Evolutionary conservation across 2,113 vertebrate species (phyloP).

Genomic region (Mionectes macconnelli): DNA sequence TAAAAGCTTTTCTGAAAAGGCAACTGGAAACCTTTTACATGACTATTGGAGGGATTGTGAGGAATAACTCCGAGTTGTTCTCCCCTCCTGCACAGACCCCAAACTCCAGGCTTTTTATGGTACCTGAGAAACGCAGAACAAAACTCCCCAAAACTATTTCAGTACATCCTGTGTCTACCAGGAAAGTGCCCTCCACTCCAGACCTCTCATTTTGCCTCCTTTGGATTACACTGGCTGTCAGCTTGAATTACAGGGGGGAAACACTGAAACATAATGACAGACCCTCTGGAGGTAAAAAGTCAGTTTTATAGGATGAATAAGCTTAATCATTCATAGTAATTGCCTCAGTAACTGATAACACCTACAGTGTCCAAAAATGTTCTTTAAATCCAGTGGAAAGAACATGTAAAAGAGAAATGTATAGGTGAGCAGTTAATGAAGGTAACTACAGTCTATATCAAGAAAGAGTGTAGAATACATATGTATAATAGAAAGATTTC

Average conservation of each 20-base stretch:
- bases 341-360: background rate
- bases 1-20: background rate
- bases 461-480: background rate
- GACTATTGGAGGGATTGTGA: background rate
- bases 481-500: background rate
- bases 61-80: background rate
- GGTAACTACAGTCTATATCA: too few relatives aligned
- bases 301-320: background rate
- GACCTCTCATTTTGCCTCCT: background rate
- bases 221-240: background rate
- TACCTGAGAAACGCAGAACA: background rate
- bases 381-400: background rate
- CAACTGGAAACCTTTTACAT: background rate
- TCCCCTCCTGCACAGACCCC: background rate
- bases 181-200: background rate
- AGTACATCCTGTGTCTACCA: background rate
- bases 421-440: background rate
- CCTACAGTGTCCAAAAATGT: background rate
- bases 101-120: background rate
- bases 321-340: background rate
- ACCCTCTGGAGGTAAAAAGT: background rate
- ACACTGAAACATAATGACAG: background rate
- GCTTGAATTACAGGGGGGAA: slow-evolving; percentile 21
- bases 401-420: background rate
- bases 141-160: background rate